Conservation (phyloP, 2,113 vertebrate species). For the Eira barbara region DNA sequence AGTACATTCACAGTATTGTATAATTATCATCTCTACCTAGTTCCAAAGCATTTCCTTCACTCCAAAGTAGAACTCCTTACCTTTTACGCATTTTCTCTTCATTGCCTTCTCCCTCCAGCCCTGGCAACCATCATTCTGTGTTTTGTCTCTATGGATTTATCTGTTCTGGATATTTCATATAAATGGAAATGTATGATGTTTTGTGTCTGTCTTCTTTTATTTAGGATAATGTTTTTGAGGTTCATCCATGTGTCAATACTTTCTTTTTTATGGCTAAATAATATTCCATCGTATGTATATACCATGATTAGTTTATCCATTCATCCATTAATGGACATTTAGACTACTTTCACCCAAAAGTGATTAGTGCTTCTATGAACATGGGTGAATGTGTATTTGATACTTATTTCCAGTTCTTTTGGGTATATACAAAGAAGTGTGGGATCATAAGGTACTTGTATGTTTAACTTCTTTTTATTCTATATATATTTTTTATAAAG, state of each 20-base stretch:
- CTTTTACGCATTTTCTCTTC: background rate
- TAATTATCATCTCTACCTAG: background rate
- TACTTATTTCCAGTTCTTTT: background rate
- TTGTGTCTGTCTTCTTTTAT: background rate
- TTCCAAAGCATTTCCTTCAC: background rate
- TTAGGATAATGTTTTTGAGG: background rate
- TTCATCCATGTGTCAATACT: background rate
- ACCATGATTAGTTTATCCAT: background rate
- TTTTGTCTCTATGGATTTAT: background rate
- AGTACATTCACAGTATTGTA: background rate
- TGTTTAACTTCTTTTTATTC: background rate
- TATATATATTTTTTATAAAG: no score
- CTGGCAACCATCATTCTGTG: background rate
- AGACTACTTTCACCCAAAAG: background rate
- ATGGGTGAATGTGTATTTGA: background rate
- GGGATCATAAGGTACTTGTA: background rate
- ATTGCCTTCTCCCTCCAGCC: background rate
- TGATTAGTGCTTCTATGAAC: background rate
- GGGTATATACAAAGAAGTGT: background rate
- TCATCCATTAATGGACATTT: background rate
- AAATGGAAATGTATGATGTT: background rate
- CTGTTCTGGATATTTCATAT: background rate
- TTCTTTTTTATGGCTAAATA: background rate
- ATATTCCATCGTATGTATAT: background rate
- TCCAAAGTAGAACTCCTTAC: background rate